Percentiles rank a stretch among this genome's conserved stretches.
Conservation (phyloP, 2,797 vertebrate genomes). For the Alfaro cultratus region DNA sequence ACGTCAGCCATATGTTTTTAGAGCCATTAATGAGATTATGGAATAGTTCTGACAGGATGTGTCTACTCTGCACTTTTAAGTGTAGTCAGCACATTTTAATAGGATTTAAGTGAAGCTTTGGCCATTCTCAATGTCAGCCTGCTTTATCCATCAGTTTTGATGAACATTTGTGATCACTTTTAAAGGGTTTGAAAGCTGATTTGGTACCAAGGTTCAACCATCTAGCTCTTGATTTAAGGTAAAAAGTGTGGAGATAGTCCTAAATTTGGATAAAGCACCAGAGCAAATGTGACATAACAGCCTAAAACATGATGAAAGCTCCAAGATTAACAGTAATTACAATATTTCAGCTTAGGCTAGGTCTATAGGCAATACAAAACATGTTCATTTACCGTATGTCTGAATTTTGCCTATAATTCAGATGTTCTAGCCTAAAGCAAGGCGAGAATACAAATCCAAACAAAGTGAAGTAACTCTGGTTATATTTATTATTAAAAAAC, state of each 20-base stretch:
- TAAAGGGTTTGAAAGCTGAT: background rate
- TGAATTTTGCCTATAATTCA: background rate
- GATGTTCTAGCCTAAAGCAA: background rate
- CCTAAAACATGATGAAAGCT: too few species aligned
- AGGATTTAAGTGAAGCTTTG: background rate
- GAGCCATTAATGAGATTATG: background rate
- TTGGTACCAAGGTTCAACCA: background rate
- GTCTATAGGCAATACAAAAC: too few species aligned
- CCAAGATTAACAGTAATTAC: too few species aligned
- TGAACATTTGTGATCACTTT: background rate
- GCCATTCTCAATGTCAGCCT: background rate
- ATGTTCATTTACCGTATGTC: background rate
- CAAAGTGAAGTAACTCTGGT: background rate
- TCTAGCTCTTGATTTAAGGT: background rate
- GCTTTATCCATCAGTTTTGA: background rate
- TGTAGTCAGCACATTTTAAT: background rate
- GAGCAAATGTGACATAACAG: too few species aligned
- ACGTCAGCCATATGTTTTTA: background rate
- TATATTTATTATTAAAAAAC: background rate
- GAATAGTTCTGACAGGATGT: background rate
- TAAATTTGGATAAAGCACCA: background rate
- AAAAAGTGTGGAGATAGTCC: background rate
- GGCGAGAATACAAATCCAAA: background rate
- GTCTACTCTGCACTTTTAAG: background rate
- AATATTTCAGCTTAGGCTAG: too few species aligned